A percentile compares a stretch with the other conserved stretches of the same genome.
Evolutionary conservation across 2,113 vertebrate species (phyloP).

Genomic region (Lamprotornis superbus): DNA sequence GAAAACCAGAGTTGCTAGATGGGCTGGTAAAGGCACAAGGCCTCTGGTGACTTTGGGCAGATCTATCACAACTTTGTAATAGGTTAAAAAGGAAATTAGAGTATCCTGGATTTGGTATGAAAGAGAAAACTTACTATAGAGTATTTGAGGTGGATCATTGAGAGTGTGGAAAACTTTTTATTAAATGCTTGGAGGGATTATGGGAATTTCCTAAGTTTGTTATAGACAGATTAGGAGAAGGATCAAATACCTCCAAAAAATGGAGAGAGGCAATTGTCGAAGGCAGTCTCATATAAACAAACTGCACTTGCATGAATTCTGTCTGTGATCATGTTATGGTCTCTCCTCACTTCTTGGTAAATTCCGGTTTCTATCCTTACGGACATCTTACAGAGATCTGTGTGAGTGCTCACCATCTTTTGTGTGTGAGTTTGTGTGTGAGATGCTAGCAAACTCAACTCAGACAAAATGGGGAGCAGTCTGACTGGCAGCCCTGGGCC

Average conservation of each 20-base stretch:
- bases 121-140: neutral
- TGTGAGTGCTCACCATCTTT: neutral
- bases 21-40: neutral
- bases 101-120: neutral
- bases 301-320: neutral
- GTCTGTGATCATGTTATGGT: fast-evolving
- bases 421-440: neutral
- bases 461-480: neutral
- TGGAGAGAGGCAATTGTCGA: neutral
- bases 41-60: neutral
- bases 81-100: neutral
- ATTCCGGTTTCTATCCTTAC: neutral
- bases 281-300: neutral
- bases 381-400: neutral
- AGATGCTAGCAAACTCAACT: neutral
- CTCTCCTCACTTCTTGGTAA: neutral
- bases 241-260: neutral
- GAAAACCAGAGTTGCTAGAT: neutral
- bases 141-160: neutral
- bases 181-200: neutral
- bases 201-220: neutral
- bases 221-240: neutral
- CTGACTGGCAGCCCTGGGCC: neutral
- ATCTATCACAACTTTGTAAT: neutral
- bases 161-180: neutral